Percentiles rank a stretch among this genome's conserved stretches.
Evolutionary conservation across 1,140 invertebrate genomes (phyloP).

Genomic region (Bactericera cockerelli): DNA sequence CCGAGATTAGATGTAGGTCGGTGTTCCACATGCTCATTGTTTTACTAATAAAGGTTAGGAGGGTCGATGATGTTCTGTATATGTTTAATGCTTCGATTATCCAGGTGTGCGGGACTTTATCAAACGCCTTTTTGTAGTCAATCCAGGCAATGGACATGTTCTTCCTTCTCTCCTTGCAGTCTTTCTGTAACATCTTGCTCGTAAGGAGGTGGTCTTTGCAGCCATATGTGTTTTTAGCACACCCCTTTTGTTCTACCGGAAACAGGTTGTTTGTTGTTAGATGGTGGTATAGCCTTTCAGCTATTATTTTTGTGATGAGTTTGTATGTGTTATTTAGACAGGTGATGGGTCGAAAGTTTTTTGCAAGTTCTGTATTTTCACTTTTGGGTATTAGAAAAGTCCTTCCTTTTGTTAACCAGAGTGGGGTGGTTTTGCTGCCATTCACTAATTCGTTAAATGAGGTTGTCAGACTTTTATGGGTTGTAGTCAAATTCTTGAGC

Average conservation of each 20-base stretch:
- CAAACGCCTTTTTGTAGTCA: slow-evolving; percentile 9
- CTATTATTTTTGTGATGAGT: neutral
- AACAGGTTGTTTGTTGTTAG: neutral
- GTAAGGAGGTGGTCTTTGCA: neutral
- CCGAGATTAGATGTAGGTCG: neutral
- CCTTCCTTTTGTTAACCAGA: neutral
- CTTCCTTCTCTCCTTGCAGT: neutral
- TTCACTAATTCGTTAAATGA: neutral
- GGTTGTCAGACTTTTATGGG: neutral
- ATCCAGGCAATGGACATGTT: neutral
- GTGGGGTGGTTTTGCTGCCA: neutral
- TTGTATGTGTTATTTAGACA: neutral
- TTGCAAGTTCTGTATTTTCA: neutral
- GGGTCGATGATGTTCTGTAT: neutral
- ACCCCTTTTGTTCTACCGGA: slow-evolving; percentile 2
- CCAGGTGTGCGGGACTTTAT: neutral
- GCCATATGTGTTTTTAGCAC: slow-evolving; percentile 1
- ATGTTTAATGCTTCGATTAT: neutral
- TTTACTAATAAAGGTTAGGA: neutral
- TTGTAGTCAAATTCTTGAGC: neutral
- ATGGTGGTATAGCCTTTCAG: neutral
- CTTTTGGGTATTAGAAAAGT: neutral
- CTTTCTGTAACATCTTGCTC: neutral
- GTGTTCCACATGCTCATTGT: neutral
- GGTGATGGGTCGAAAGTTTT: neutral